Percentiles rank a stretch among this genome's conserved stretches.
Evolutionary conservation across 2,888 invertebrate species (phyloP).

Genomic region (Ephialtes manifestator): DNA sequence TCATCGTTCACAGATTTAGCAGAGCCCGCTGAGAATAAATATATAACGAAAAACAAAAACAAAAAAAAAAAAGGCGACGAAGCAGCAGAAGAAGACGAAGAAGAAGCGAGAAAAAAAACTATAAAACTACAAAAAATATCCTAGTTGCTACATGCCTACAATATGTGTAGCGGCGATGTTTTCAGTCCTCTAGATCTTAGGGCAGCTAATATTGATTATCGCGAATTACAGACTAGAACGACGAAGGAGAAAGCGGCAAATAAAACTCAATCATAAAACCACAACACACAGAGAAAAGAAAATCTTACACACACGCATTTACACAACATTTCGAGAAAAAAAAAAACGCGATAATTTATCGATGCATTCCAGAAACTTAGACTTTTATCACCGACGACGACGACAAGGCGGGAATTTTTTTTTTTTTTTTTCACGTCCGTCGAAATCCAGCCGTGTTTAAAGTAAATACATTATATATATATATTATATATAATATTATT

Average conservation of each 20-base stretch:
- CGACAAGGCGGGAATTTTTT: background rate
- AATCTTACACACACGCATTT: conserved; percentile 44
- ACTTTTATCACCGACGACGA: conserved; percentile 42
- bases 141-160: conserved; percentile 84
- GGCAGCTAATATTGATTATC: conserved; percentile 79
- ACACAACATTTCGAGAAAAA: conserved; percentile 2
- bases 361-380: conserved; percentile 67
- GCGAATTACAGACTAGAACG: conserved; percentile 73
- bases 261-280: conserved; percentile 52
- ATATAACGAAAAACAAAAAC: conserved; percentile 2
- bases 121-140: conserved; percentile 78
- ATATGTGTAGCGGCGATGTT: conserved; percentile 83
- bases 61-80: background rate
- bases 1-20: conserved; percentile 35
- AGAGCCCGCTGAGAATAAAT: conserved; percentile 12
- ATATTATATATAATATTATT: conserved; percentile 42
- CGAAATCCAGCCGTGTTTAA: conserved; percentile 19
- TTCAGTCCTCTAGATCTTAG: conserved; percentile 81
- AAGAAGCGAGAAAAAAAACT: conserved; percentile 11
- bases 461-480: conserved; percentile 44
- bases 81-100: background rate
- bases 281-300: conserved; percentile 38
- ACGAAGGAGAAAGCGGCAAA: conserved; percentile 39
- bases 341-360: conserved; percentile 38
- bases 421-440: background rate